Evolutionary conservation across 2,113 vertebrate species (phyloP), one percentile per base, ranked within the genome.

Genomic region (Coryphaenoides rupestris): DNA sequence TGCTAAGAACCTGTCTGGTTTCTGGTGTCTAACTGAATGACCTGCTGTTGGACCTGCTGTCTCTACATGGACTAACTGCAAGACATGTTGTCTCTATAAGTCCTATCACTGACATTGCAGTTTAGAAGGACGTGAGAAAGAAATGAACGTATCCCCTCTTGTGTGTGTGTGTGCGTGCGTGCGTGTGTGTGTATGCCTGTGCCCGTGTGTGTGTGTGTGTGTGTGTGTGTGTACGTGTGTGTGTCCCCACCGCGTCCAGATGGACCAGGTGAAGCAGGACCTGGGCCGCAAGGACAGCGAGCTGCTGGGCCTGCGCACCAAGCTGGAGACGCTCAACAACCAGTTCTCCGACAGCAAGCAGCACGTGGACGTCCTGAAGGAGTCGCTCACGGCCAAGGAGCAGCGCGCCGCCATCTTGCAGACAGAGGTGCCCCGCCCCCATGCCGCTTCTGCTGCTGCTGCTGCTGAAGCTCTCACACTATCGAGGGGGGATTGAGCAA

Each of bases 261-360:
- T 97, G 64, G 95, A 97, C 2, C 97, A 99, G 83, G 93, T 94
- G 68, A 98, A 98, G 22, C 96, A 98, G 89, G 96, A 99, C 17
- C 89, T 98, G 62, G 94, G 94, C 5, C 93, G 95, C 70, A 98
- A 98, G 79, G 96, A 99, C 82, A 94, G 96, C 0, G 97, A 99
- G 74, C 80, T 98, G 26, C 66, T 98, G 72, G 96, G 90, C 21
- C 71, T 99, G 55, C 94, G 98, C 88, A 99, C 97, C 69, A 98
- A 99, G 83, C 89, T 99, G 75, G 97, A 98, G 68, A 98, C 94
- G 0, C 91, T 99, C 63, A 95, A 90, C 17, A 98, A 99, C 73
- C 96, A 98, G 85, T 98, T 98, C 86, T 98, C 96, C 50, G 97
- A 99, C 86, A 98, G 97, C 82, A 97, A 98, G 75, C 96, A 98